phyloP scores from a whole-genome alignment of 2,113 vertebrate genomes.

The Crotalus tigris region DNA sequence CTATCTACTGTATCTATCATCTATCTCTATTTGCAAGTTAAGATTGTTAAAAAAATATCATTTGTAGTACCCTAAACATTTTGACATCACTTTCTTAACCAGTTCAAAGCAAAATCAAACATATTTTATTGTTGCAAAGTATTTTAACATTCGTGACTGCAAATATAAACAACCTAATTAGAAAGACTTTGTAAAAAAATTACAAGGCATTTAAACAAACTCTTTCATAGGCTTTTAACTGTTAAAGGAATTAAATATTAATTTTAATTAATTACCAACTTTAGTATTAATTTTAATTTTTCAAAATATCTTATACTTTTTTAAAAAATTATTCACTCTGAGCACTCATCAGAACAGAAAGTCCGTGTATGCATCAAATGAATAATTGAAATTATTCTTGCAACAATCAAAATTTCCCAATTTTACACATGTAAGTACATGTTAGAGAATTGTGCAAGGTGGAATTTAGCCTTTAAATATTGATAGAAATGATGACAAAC shows the following conservation, averaged over 20 bases:
- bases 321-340: neutral
- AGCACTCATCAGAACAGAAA: neutral
- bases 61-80: neutral
- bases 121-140: constrained; percentile 5
- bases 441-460: neutral
- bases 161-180: constrained; percentile 22
- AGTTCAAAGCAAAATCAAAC: constrained; percentile 10
- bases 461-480: neutral
- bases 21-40: neutral
- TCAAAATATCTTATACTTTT: neutral
- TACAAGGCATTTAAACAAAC: neutral
- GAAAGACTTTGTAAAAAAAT: neutral
- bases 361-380: neutral
- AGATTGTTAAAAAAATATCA: neutral
- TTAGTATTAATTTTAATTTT: neutral
- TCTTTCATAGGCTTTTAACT: neutral
- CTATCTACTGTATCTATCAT: neutral
- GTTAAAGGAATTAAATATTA: neutral
- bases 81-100: neutral
- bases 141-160: constrained; percentile 11
- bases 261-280: neutral
- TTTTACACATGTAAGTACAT: neutral
- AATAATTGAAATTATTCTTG: neutral
- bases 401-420: neutral
- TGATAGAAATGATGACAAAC: neutral